Evolutionary conservation across 1,140 invertebrate species (phyloP).

Genomic region (Macrobrachium nipponense): DNA sequence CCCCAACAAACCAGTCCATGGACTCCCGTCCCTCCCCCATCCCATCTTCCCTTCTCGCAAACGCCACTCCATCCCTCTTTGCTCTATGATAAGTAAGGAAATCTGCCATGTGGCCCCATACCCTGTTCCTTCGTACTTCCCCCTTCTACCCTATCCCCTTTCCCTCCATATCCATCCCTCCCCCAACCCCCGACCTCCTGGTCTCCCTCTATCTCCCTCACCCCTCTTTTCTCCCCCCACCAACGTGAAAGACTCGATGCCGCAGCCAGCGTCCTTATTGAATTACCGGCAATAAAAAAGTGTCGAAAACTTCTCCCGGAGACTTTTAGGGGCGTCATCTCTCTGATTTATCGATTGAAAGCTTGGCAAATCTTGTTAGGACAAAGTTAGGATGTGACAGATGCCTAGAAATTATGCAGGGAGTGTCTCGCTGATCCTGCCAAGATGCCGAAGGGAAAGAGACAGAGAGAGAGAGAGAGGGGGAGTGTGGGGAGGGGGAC

Average conservation of each 20-base stretch:
- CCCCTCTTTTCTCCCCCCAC: background rate
- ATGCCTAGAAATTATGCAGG: conserved; percentile 43
- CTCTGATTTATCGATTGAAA: conserved; percentile 48
- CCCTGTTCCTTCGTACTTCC: background rate
- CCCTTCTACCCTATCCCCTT: background rate
- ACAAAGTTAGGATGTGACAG: conserved; percentile 40
- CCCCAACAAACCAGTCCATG: background rate
- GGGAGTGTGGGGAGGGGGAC: background rate
- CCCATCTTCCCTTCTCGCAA: background rate
- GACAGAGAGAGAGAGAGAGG: conserved; percentile 11
- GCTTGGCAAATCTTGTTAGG: conserved; percentile 34
- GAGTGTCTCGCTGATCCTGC: background rate
- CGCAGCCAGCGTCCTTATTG: conserved; percentile 11
- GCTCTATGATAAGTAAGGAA: background rate
- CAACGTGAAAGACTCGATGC: background rate
- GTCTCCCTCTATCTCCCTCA: background rate
- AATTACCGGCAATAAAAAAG: conserved; percentile 37
- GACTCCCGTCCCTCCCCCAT: background rate
- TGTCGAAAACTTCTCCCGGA: conserved; percentile 5
- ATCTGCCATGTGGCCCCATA: too few relatives aligned
- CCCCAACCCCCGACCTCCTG: background rate
- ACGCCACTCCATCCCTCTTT: too few relatives aligned
- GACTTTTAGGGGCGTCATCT: conserved; percentile 38
- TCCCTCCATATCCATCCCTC: background rate
- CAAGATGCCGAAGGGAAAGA: background rate